Evolutionary conservation across 2,113 vertebrate genomes (phyloP).

Genomic region (Cavia porcellus): DNA sequence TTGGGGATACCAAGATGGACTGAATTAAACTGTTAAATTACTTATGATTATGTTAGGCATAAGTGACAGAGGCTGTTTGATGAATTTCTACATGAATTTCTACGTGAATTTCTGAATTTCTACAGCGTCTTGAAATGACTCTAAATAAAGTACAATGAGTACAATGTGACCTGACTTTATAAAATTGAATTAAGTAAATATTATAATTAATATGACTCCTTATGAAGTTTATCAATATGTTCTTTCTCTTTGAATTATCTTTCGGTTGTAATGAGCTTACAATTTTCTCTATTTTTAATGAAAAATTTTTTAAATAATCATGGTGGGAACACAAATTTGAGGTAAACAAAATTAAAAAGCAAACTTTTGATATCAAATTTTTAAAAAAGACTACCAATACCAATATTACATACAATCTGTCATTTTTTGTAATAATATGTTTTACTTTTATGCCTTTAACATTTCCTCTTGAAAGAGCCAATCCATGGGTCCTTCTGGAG

Average conservation of each 20-base stretch:
- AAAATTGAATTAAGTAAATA: constrained; percentile 35
- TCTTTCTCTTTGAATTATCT: not conserved
- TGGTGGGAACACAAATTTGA: not conserved
- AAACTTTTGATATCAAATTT: not conserved
- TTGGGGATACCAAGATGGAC: not conserved
- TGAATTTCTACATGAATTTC: too few species aligned
- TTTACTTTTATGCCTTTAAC: not conserved
- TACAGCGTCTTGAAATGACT: not conserved
- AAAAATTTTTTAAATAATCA: not conserved
- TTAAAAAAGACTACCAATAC: not conserved
- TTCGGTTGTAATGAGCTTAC: not conserved
- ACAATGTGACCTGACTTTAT: not conserved
- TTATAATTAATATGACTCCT: not conserved
- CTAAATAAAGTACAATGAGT: not conserved
- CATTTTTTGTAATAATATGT: not conserved
- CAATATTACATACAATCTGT: not conserved
- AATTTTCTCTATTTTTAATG: not conserved
- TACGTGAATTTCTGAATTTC: not conserved
- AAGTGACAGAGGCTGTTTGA: not conserved
- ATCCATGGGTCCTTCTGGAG: not conserved
- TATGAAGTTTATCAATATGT: not conserved
- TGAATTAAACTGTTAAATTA: not conserved
- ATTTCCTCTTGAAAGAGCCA: not conserved
- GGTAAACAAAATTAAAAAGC: constrained; percentile 25
- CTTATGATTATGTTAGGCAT: not conserved